Percentiles rank a stretch among this genome's conserved stretches.
Conservation (phyloP, 2,888 invertebrate genomes). For the Linyphia triangularis region DNA sequence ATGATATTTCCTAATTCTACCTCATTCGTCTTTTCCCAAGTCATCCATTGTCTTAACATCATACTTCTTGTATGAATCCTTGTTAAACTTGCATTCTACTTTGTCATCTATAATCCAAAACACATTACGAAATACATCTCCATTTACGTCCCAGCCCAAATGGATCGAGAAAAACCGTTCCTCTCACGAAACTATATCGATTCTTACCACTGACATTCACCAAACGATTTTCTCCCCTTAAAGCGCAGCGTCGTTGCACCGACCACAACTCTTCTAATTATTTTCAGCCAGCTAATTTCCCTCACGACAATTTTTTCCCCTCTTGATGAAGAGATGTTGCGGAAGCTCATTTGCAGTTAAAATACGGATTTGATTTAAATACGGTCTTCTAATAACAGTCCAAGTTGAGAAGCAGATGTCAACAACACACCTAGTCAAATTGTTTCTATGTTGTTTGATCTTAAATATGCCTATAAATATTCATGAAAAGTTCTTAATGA, state of each 20-base stretch:
- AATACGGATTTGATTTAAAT: not conserved
- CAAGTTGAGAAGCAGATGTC: not conserved
- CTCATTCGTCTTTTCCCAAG: too few relatives aligned
- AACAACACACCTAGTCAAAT: not conserved
- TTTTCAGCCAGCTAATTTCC: constrained; percentile 2
- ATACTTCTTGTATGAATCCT: too few relatives aligned
- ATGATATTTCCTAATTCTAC: too few relatives aligned
- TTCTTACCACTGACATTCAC: not conserved
- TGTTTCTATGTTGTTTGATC: not conserved
- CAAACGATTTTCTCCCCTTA: not conserved
- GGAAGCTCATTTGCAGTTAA: not conserved
- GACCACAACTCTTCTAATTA: not conserved
- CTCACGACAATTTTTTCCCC: not conserved
- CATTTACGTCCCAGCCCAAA: constrained; percentile 4
- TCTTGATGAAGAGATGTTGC: not conserved
- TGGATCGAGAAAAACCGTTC: constrained; percentile 16
- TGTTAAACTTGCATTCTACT: not conserved
- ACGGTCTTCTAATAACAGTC: not conserved
- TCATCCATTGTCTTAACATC: too few relatives aligned
- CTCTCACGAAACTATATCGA: constrained; percentile 36
- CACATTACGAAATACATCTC: not conserved
- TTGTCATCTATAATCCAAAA: not conserved
- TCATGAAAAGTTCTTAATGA: not conserved
- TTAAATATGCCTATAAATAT: constrained; percentile 14
- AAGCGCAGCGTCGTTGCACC: not conserved